Evolutionary conservation across 2,113 vertebrate genomes (phyloP).

Genomic region (Raja brachyura): DNA sequence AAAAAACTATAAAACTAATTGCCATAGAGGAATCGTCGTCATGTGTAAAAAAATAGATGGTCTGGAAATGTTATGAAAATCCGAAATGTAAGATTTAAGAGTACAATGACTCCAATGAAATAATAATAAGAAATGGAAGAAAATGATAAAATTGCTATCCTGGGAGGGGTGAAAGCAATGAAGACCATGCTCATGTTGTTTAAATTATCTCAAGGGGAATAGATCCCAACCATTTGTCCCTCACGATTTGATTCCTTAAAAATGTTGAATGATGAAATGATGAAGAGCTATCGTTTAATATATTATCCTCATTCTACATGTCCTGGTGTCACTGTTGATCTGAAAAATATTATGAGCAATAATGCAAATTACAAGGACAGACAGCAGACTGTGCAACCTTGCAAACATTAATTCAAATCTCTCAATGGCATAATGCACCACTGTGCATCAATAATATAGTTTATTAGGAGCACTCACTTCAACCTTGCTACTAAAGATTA

Average conservation of each 20-base stretch:
- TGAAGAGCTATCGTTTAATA: background rate
- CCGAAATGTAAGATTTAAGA: too few relatives aligned
- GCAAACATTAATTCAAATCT: background rate
- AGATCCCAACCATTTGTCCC: background rate
- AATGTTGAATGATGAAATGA: background rate
- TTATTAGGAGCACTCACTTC: background rate
- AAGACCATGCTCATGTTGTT: background rate
- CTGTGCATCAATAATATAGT: background rate
- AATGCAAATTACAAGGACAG: background rate
- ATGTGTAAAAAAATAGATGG: too few relatives aligned
- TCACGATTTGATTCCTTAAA: background rate
- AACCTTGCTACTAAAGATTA: background rate
- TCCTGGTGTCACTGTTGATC: background rate
- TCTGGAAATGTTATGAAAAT: too few relatives aligned
- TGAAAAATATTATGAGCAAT: background rate
- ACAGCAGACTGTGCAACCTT: background rate
- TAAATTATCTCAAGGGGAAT: background rate
- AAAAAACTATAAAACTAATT: too few relatives aligned
- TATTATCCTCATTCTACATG: background rate
- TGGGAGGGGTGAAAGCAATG: background rate
- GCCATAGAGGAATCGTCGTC: too few relatives aligned
- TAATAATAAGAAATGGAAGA: background rate
- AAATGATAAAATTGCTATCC: too few relatives aligned
- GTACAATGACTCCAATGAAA: background rate
- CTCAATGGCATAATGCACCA: background rate